A percentile compares a stretch with the other conserved stretches of the same genome.
Conservation (phyloP, 2,113 vertebrate species). For the Centropristis striata region DNA sequence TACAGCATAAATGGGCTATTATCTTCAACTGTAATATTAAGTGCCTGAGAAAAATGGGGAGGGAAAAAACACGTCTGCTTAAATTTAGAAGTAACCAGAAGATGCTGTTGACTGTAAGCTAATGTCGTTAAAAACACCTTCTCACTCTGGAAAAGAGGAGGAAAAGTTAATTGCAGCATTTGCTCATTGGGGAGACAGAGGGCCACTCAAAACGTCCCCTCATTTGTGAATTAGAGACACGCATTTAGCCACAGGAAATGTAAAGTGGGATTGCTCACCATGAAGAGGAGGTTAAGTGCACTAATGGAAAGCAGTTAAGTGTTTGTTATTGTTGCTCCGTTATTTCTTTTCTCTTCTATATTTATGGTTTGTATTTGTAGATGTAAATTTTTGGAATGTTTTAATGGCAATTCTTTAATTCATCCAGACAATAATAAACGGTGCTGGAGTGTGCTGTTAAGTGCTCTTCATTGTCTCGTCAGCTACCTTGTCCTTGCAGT, state of each 20-base stretch:
- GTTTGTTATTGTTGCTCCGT: slow-evolving; percentile 79
- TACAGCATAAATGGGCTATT: slow-evolving; percentile 87
- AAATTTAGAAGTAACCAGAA: slow-evolving; percentile 87
- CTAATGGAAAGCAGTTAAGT: slow-evolving; percentile 81
- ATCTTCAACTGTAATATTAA: slow-evolving; percentile 91
- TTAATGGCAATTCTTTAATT: slow-evolving; percentile 60
- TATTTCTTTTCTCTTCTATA: slow-evolving; percentile 71
- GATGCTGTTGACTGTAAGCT: slow-evolving; percentile 86
- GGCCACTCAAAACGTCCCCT: slow-evolving; percentile 94
- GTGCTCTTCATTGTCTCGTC: slow-evolving; percentile 41
- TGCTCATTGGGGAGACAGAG: slow-evolving; percentile 93
- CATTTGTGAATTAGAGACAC: slow-evolving; percentile 93
- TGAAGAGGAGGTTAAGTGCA: slow-evolving; percentile 81
- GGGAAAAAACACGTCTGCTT: slow-evolving; percentile 86
- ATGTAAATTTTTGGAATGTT: slow-evolving; percentile 61
- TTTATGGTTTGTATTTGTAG: slow-evolving; percentile 64
- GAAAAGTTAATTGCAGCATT: slow-evolving; percentile 96
- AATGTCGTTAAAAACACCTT: slow-evolving; percentile 96
- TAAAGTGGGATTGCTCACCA: slow-evolving; percentile 77
- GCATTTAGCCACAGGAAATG: slow-evolving; percentile 80
- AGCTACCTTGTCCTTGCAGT: slow-evolving; percentile 19
- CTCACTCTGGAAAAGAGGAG: slow-evolving; percentile 82
- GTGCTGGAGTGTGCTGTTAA: slow-evolving; percentile 39
- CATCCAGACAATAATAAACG: slow-evolving; percentile 31
- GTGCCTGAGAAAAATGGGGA: slow-evolving; percentile 71